These are phyloP conservation scores for Tipula helvola DNA, from an alignment of 2,888 invertebrate genomes.

Conservation along the genomic window DNA sequence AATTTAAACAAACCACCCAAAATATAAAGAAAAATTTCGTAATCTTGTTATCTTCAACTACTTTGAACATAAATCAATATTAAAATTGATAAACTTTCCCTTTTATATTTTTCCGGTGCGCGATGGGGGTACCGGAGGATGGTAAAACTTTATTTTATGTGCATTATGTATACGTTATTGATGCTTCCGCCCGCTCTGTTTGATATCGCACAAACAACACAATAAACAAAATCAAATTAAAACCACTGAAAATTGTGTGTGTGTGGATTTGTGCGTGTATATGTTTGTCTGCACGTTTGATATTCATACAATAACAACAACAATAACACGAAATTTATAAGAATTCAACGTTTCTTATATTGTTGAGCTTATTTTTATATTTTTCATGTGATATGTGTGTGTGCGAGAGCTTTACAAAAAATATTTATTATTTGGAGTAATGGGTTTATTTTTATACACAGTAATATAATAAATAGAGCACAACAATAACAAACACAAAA, in stretches of 20 bases:
- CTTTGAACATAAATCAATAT: constrained; percentile 4
- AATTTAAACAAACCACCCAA: neutral
- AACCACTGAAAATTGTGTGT: neutral
- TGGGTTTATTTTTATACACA: neutral
- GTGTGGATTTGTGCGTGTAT: neutral
- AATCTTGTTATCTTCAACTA: neutral
- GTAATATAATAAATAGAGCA: neutral
- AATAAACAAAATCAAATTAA: neutral
- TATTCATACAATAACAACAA: neutral
- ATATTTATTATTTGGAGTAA: neutral
- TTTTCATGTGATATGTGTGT: neutral
- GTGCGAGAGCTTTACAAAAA: no score
- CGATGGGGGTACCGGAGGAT: neutral
- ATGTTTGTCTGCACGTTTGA: neutral
- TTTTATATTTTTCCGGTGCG: neutral
- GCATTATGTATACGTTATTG: neutral
- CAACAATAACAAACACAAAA: neutral
- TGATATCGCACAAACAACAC: neutral
- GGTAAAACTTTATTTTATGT: neutral
- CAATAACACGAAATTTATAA: neutral
- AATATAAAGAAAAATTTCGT: neutral
- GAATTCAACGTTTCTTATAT: neutral
- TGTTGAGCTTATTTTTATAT: neutral
- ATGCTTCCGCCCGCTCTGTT: neutral
- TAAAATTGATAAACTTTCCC: neutral